Evolutionary conservation across 1,140 invertebrate species (phyloP).

Genomic region (Papilio xuthus): DNA sequence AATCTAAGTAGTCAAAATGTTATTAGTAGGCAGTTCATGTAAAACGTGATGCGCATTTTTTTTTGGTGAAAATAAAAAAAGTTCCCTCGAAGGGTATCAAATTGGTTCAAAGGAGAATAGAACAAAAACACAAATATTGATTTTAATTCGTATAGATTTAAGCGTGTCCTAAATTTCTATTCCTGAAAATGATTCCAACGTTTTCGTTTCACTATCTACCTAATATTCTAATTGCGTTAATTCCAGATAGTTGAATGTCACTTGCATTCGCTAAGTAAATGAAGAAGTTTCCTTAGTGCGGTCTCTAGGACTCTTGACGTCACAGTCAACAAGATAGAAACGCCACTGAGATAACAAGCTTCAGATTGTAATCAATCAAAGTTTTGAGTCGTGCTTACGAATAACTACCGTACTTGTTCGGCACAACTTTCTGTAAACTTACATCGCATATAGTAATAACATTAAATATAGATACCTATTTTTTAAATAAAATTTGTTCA

Average conservation of each 20-base stretch:
- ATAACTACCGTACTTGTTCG: neutral
- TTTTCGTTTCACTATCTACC: neutral
- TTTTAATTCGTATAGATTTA: too few relatives aligned
- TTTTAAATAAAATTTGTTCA: neutral
- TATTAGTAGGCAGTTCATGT: too few relatives aligned
- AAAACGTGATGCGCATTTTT: too few relatives aligned
- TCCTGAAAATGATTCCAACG: neutral
- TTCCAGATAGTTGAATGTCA: neutral
- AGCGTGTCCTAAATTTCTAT: neutral
- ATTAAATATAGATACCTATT: neutral
- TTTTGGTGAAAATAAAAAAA: too few relatives aligned
- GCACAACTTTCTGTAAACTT: neutral
- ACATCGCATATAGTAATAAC: neutral
- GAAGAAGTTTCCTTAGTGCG: neutral
- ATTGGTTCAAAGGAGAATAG: too few relatives aligned
- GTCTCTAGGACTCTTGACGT: neutral
- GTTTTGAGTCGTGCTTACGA: neutral
- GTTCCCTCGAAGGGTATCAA: too few relatives aligned
- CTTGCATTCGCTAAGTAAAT: neutral
- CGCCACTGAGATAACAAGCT: neutral
- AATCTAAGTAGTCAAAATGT: too few relatives aligned
- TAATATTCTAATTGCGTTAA: neutral
- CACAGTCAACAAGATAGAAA: neutral
- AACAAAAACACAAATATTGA: too few relatives aligned
- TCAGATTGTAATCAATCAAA: neutral